These are phyloP conservation scores for Numenius arquata DNA, from an alignment of 2,113 vertebrate species.

Conservation along the genomic window DNA sequence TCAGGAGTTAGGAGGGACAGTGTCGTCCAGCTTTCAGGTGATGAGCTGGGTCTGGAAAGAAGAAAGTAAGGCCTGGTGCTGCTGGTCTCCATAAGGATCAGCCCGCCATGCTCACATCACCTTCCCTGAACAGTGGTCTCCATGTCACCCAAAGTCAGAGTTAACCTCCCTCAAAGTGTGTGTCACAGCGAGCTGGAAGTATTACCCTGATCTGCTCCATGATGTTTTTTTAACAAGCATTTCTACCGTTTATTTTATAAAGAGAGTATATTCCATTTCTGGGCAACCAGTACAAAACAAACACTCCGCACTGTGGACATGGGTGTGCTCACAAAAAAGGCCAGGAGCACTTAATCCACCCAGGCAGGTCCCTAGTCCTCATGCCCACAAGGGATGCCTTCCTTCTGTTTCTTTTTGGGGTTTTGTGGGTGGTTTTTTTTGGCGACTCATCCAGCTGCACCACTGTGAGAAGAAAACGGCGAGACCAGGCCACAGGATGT, in stretches of 20 bases:
- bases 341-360: background rate
- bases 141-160: background rate
- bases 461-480: fast-evolving
- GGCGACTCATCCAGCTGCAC: background rate
- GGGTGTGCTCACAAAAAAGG: background rate
- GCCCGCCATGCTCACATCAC: background rate
- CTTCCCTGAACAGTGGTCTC: background rate
- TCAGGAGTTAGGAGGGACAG: background rate
- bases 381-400: background rate
- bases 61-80: background rate
- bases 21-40: background rate
- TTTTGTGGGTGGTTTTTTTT: background rate
- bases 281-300: background rate
- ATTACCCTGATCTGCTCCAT: background rate
- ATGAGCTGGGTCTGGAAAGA: background rate
- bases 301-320: background rate
- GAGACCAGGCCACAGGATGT: fast-evolving
- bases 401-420: background rate
- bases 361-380: background rate
- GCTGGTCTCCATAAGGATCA: background rate
- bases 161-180: background rate
- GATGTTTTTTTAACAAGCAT: background rate
- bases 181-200: background rate
- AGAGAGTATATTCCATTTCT: background rate
- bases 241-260: background rate